Evolutionary conservation across 2,113 vertebrate genomes (phyloP), one percentile per base, ranked within the genome.

Genomic region (Paramisgurnus dabryanus): DNA sequence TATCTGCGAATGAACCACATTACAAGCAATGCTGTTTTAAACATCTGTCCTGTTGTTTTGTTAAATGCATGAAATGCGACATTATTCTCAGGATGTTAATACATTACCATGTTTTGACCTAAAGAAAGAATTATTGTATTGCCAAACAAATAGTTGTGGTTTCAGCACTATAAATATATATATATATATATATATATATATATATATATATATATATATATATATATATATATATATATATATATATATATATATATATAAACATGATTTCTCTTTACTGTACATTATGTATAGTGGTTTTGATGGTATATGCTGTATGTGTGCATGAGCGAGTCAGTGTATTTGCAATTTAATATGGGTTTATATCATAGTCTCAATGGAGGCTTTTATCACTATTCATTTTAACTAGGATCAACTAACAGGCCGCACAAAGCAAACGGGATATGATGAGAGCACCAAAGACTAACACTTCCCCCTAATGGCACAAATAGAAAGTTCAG

Each of bases 371-470:
- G 67, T 41, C 55, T 73, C 69, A 73, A 67, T 41, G 58, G 34
- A 63, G 47, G 18, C 55, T 65, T 60, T 69, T 58, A 73, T 80
- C 79, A 58, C 41, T 45, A 63, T 69, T 74, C 78, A 71, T 7
- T 71, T 10, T 79, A 71, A 74, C 15, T 6, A 15, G 15, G 13
- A 57, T 15, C 13, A 7, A 6, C 55, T n/a, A n/a, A 58, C 17
- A 58, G 17, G 55, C 55, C 17, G 6, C 55, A 18, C 5, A 58
- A 2, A 58, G 55, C 55, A 18, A n/a, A n/a, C 6, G 3, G 55
- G 4, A 57, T 7, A 57, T 57, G 55, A 18, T 6, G 15, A n/a
- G 5, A 18, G n/a, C 55, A 58, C 6, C 17, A 13, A 58, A 58
- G 55, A 58, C 55, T 18, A 58, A 58, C 55, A 58, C 55, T 58